Evolutionary conservation across 2,797 vertebrate species (phyloP), one percentile per base, ranked within the genome.

Genomic region (Furcifer pardalis): DNA sequence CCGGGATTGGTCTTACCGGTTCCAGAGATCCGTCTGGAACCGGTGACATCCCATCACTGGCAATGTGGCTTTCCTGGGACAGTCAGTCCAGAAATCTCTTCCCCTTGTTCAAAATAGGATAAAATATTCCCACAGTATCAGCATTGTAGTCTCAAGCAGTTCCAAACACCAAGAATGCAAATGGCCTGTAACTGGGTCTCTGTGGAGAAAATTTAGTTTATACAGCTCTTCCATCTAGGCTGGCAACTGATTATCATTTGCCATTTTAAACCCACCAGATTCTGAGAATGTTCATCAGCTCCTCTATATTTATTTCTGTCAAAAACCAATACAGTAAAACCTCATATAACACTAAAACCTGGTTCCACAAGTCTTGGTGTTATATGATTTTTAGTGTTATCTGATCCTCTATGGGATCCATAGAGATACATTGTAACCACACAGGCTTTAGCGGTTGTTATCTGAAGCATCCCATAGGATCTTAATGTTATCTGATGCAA

Each of bases 221-320:
- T 72, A 19, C 73, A 88, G 87, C 80, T 91, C 72, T 86, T 89
- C 59, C 62, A 56, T 65, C 0, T 25, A 46, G 19, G 75, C 68
- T 90, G 81, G 88, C 87, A 89, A 66, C 85, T 88, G 89, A 86
- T 60, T 78, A 90, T 19, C 82, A 85, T 91, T 88, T 93, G 83
- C 52, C 32, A 73, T 91, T 92, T 89, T 88, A 56, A 56, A 19
- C 75, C 1, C 0, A 15, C 89, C 59, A 56, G 69, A 89, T 90
- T 90, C 81, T 84, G 90, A 92, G 91, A 91, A 88, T 77, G 75
- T 82, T 92, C 87, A 69, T 86, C 65, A 88, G 91, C 91, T 91
- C 91, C 92, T 7, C 23, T 15, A 7, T 44, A 30, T 84, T 7
- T 59, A 40, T 77, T 92, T 91, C 86, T 85, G 89, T 91, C 88